These are phyloP conservation scores for Tetranychus urticae DNA, from an alignment of 1,140 invertebrate genomes.

Conservation along the genomic window DNA sequence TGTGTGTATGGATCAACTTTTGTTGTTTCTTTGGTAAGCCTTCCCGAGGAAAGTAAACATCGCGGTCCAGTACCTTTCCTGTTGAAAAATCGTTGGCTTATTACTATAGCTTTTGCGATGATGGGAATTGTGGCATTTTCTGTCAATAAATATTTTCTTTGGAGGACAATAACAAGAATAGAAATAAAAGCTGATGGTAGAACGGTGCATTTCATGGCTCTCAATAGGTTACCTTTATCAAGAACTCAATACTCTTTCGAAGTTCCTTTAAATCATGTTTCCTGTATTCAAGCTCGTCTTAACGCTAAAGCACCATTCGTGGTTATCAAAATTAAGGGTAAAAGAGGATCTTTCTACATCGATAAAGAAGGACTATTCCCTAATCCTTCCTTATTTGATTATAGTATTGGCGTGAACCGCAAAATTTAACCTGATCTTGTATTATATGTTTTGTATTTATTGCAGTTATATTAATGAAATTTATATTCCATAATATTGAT, in stretches of 20 bases:
- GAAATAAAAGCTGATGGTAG: neutral
- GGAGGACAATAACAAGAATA: neutral
- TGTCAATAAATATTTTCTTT: neutral
- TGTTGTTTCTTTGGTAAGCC: too few relatives aligned
- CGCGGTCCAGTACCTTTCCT: too few relatives aligned
- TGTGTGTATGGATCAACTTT: too few relatives aligned
- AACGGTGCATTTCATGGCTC: neutral
- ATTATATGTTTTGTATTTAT: too few relatives aligned
- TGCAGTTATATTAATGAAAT: too few relatives aligned
- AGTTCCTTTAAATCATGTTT: neutral
- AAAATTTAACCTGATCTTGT: neutral
- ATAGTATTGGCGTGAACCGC: neutral
- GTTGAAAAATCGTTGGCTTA: too few relatives aligned
- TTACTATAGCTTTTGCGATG: too few relatives aligned
- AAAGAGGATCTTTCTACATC: neutral
- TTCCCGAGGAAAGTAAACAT: too few relatives aligned
- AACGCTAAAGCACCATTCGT: neutral
- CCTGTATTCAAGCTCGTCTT: neutral
- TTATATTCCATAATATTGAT: too few relatives aligned
- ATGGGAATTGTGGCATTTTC: too few relatives aligned
- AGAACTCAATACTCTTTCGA: neutral
- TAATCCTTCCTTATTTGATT: neutral
- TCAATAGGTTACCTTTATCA: neutral
- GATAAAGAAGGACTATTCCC: neutral
- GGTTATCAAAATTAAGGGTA: neutral